Percentiles rank a stretch among this genome's conserved stretches.
These are phyloP conservation scores for Panurus biarmicus DNA, from an alignment of 2,113 vertebrate species.

Conservation along the genomic window DNA sequence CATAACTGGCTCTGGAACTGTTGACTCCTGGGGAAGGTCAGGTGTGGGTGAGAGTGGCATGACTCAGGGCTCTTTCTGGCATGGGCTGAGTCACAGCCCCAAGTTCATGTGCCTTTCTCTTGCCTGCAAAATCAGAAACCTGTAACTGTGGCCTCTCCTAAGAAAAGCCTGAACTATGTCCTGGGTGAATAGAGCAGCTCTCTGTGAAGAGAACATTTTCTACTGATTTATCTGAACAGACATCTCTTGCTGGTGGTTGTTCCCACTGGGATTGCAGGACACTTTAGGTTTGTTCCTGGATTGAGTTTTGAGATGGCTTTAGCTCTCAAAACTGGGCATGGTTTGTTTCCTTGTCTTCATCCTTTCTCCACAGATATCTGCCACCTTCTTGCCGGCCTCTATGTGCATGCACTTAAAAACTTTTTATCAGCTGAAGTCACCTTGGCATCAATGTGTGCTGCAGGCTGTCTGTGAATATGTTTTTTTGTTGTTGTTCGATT, in stretches of 20 bases:
- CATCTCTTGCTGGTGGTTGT: not conserved
- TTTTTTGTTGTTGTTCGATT: not conserved
- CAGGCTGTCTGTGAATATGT: not conserved
- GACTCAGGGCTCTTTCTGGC: conserved; percentile 4
- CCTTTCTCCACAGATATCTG: not conserved
- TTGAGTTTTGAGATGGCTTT: not conserved
- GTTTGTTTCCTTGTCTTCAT: not conserved
- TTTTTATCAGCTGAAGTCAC: not conserved
- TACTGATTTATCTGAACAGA: not conserved
- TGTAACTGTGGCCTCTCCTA: not conserved
- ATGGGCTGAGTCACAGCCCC: not conserved
- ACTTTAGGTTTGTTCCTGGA: not conserved
- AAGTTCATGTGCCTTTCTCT: not conserved
- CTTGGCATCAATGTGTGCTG: not conserved
- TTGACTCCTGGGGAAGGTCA: not conserved
- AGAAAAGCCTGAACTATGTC: not conserved
- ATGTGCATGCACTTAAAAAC: not conserved
- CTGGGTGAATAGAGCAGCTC: not conserved
- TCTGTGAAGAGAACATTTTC: not conserved
- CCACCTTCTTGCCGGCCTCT: not conserved
- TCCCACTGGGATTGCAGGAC: not conserved
- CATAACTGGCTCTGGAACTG: not conserved
- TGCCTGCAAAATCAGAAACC: not conserved
- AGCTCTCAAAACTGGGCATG: not conserved
- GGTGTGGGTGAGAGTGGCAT: not conserved